Conservation (phyloP, 2,888 invertebrate species). For the Hartigia nigra region DNA sequence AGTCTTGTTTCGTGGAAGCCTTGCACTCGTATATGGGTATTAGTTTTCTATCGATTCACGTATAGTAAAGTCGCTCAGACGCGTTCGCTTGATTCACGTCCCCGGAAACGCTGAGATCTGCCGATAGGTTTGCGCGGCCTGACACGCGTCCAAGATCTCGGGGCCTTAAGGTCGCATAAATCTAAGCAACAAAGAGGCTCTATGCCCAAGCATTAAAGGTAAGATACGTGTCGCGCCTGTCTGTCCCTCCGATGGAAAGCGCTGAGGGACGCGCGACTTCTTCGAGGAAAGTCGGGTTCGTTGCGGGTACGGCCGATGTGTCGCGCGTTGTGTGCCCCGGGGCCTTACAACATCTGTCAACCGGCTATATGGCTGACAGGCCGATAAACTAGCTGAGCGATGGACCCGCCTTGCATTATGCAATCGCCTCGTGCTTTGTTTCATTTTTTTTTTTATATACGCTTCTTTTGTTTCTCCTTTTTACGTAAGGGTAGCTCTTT, state of each 20-base stretch:
- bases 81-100: conserved; percentile 48
- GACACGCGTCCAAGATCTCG: conserved; percentile 17
- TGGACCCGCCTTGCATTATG: conserved; percentile 45
- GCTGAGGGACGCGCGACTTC: conserved; percentile 8
- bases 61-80: conserved; percentile 37
- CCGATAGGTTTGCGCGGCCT: not conserved
- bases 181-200: conserved; percentile 44
- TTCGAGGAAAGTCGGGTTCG: conserved; percentile 11
- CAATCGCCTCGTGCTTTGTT: conserved; percentile 29
- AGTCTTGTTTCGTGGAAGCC: not conserved
- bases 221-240: not conserved
- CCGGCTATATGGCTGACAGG: conserved; percentile 36
- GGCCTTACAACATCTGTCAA: conserved; percentile 43
- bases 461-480: not conserved
- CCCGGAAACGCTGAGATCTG: conserved; percentile 41
- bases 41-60: not conserved
- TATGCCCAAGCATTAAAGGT: conserved; percentile 34
- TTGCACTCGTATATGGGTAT: not conserved
- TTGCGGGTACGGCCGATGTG: conserved; percentile 26
- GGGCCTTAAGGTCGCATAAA: conserved; percentile 38
- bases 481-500: not conserved
- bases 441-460: not conserved
- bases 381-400: conserved; percentile 48
- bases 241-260: conserved; percentile 1
- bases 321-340: conserved; percentile 7